Base-by-base conservation (phyloP, 2,797 vertebrate genomes). In the Cephalopachus bancanus region DNA sequence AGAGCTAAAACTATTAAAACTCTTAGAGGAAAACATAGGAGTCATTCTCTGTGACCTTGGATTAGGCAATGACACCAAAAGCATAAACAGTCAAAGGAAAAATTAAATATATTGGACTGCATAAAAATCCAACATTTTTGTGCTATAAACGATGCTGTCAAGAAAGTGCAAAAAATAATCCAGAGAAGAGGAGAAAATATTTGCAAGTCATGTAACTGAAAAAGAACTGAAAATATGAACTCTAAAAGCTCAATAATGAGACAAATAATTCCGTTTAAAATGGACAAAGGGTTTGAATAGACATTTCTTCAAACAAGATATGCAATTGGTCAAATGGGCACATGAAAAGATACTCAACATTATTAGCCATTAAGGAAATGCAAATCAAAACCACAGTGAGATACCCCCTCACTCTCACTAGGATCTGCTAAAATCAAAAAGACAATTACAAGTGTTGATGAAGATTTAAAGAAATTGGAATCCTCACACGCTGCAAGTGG, bases 341-440 rank as follows among this genome's bases (percentile, higher is more conserved):
- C 30, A 37, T 19, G n/a, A 83, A 80, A 83, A 72, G 15, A 64
- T 92, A 64, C 7, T 33, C n/a, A n/a, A 59, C 24, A 62, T 49
- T 59, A 33, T 60, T 60, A 33, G 10, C 15, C 89, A 74, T 15
- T 51, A 60, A 20, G 59, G 44, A 87, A 84, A 93, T 26, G 30
- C 49, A 81, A 81, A 81, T 59, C 53, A 95, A 96, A 81, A 69
- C 37, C n/a, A 88, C 37, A 71, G 7, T 26, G 86, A 78, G 53
- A 11, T 5, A 14, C 12, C n/a, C 26, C 5, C 28, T 84, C 37
- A 64, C 1, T 65, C 5, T 62, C 19, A 10, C 6, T 28, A 69
- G 19, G 28, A 76, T 11, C 22, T 17, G 1, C 14, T 59, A 24
- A 30, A 75, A 53, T 64, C 8, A 80, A 89, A 83, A 51, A 37